Evolutionary conservation across 1,140 invertebrate genomes (phyloP), one percentile per base, ranked within the genome.

Genomic region (Pararge aegeria): DNA sequence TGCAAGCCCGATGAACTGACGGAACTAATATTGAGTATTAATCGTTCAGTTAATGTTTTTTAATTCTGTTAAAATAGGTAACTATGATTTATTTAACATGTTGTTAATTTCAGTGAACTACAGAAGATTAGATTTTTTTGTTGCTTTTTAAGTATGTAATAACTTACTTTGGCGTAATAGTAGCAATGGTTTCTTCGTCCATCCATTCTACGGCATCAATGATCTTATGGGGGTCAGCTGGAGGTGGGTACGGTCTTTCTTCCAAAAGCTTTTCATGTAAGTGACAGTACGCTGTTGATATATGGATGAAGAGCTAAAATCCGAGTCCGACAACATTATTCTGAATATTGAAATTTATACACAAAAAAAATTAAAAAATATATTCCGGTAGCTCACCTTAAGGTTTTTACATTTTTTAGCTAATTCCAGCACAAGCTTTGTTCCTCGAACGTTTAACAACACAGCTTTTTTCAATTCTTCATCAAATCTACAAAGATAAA

Each of bases 151-250:
- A n/a, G n/a, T n/a, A n/a, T n/a, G n/a, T n/a, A n/a, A n/a, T n/a
- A 57, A 65, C 78, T 71, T 68, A 89, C 83, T 77, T 86, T 10
- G 83, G 83, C 0, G 83, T 83, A 5, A 87, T 57, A 15, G 70
- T 61, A n/a, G 75, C 70, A 0, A 86, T 67, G 0, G 77, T 75
- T 3, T 96, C 94, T 18, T 96, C 94, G 10, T 95, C 93, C 92
- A 98, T 94, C 94, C 96, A 96, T 82, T 98, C 95, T 38, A 97
- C 92, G 18, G 95, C 93, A 78, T 97, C 94, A 16, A 99, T 96
- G 7, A 99, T 92, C 82, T 96, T 94, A 70, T 98, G 93, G 0
- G 98, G 97, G 89, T 98, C 93, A 0, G 95, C 93, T 10, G 96
- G 95, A 0, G 97, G 96, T 27, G 95, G 94, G 84, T 99, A 98